These are phyloP conservation scores for Thecocarcelia acutangulata DNA, from an alignment of 2,888 invertebrate species.

Conservation along the genomic window DNA sequence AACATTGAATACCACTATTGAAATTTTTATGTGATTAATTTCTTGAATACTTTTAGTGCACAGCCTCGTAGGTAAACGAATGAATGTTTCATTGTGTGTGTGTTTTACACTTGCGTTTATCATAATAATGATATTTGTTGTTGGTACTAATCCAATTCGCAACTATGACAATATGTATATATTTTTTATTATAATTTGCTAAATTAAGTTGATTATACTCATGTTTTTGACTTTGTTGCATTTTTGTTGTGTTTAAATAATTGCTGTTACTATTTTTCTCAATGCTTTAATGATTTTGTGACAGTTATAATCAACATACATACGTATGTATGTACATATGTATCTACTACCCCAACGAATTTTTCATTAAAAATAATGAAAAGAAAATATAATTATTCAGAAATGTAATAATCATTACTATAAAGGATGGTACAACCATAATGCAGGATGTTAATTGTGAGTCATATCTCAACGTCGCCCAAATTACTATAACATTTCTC, in stretches of 20 bases:
- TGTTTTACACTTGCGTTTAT: background rate
- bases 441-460: too few species aligned
- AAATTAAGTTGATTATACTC: constrained; percentile 25
- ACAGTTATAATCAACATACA: constrained; percentile 57
- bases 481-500: too few species aligned
- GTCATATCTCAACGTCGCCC: too few species aligned
- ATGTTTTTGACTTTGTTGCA: constrained; percentile 16
- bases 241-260: constrained; percentile 13
- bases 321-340: background rate
- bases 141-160: constrained; percentile 1
- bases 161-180: constrained; percentile 17
- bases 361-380: too few species aligned
- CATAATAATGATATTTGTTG: constrained; percentile 21
- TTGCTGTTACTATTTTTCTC: constrained; percentile 22
- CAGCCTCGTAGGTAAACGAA: too few species aligned
- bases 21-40: too few species aligned
- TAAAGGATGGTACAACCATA: too few species aligned
- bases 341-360: constrained; percentile 21
- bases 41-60: too few species aligned
- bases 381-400: too few species aligned
- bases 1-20: too few species aligned
- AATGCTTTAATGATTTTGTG: constrained; percentile 60
- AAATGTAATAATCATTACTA: too few species aligned
- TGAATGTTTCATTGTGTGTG: background rate
- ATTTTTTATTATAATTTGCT: constrained; percentile 21